Conservation (phyloP, 2,888 invertebrate species). For the Patella ulyssiponensis region DNA sequence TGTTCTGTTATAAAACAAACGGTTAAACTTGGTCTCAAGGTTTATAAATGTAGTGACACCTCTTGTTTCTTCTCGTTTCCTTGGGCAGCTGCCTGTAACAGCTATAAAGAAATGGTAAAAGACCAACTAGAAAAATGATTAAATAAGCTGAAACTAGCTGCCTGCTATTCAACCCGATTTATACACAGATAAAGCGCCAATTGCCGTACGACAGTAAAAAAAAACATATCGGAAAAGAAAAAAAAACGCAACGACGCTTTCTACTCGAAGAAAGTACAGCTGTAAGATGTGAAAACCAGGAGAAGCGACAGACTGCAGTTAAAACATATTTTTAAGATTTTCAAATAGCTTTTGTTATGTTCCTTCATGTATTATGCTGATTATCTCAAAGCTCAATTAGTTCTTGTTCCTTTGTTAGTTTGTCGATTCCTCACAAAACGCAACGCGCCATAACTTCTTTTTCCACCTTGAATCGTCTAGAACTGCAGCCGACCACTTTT, state of each 20-base stretch:
- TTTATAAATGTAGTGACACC: constrained; percentile 5
- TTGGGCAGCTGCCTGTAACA: neutral
- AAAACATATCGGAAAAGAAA: constrained; percentile 5
- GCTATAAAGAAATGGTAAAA: no score
- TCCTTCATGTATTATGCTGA: constrained; percentile 3
- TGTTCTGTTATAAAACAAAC: neutral
- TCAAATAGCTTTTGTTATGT: neutral
- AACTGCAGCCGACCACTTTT: no score
- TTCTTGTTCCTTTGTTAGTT: neutral
- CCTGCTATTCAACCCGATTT: constrained; percentile 7
- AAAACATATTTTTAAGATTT: neutral
- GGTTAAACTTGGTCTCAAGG: neutral
- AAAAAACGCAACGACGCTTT: neutral
- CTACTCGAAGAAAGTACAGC: no score
- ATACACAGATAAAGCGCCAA: constrained; percentile 5
- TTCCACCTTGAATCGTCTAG: no score
- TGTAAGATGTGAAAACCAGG: no score
- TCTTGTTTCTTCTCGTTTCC: constrained; percentile 1
- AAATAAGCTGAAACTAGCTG: neutral
- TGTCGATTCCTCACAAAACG: neutral
- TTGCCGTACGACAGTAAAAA: constrained; percentile 3
- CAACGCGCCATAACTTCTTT: neutral
- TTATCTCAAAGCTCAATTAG: constrained; percentile 5
- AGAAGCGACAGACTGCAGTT: no score
- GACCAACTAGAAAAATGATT: neutral